Percentiles rank a stretch among this genome's conserved stretches.
Conservation (phyloP, 2,113 vertebrate species). For the Clarias batrachus region DNA sequence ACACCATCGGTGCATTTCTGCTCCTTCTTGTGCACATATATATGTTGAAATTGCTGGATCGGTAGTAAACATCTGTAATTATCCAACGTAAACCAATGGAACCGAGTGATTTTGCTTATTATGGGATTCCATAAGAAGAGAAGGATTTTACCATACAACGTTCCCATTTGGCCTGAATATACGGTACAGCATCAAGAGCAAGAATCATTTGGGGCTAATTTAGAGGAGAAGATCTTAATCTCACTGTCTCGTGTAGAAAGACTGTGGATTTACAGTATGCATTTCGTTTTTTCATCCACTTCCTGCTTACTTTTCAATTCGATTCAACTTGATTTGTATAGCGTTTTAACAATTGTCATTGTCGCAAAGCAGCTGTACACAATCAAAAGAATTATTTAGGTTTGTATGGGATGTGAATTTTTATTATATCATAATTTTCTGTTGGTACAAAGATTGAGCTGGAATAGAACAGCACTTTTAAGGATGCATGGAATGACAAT, state of each 20-base stretch:
- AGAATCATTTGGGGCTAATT: not conserved
- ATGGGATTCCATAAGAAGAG: not conserved
- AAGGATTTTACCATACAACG: not conserved
- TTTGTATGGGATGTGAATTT: not conserved
- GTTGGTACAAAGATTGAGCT: not conserved
- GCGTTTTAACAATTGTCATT: too few species aligned
- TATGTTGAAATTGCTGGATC: not conserved
- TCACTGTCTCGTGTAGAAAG: not conserved
- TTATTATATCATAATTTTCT: not conserved
- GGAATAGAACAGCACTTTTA: not conserved
- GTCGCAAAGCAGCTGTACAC: too few species aligned
- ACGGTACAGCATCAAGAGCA: not conserved
- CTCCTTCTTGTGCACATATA: too few species aligned
- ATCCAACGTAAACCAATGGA: not conserved
- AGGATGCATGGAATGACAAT: not conserved
- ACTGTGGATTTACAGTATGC: not conserved
- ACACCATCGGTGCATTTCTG: not conserved
- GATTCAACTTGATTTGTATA: too few species aligned
- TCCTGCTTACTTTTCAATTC: not conserved
- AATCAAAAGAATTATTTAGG: too few species aligned
- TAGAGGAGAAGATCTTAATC: not conserved
- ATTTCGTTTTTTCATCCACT: not conserved
- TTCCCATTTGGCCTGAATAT: not conserved
- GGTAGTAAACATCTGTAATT: not conserved
- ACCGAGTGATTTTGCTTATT: not conserved